A percentile compares a stretch with the other conserved stretches of the same genome.
Conservation (phyloP, 2,888 invertebrate genomes). For the Nemurella pictetii region DNA sequence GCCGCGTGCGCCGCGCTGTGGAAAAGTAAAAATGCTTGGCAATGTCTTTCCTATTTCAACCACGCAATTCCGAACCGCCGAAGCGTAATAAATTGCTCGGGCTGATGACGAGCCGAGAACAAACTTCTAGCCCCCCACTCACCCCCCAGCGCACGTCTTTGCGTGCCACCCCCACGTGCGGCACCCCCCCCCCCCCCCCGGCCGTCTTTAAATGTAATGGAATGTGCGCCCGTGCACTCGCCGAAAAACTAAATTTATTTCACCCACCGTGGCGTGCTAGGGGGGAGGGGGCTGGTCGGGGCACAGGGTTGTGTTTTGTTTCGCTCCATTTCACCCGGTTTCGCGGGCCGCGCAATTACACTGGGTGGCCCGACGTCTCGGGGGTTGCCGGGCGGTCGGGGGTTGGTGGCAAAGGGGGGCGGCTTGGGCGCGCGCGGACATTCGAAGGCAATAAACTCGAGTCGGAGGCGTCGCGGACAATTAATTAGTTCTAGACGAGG, state of each 20-base stretch:
- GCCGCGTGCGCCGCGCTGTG: neutral
- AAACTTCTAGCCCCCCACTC: neutral
- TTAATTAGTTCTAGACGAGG: neutral
- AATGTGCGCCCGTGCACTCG: constrained; percentile 29
- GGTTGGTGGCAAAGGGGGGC: neutral
- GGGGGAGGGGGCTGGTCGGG: neutral
- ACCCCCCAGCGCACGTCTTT: neutral
- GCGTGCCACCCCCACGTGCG: constrained; percentile 4
- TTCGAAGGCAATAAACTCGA: neutral
- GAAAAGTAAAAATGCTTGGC: constrained; percentile 7
- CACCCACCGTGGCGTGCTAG: neutral
- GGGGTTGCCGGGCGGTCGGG: neutral
- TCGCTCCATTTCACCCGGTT: constrained; percentile 9
- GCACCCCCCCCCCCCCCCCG: neutral
- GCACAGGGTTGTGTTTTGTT: neutral
- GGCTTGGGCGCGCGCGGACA: neutral
- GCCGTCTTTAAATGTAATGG: constrained; percentile 30
- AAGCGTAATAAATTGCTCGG: constrained; percentile 26
- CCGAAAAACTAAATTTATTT: constrained; percentile 21
- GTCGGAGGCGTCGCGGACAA: neutral
- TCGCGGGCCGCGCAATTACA: constrained; percentile 9
- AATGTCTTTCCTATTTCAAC: constrained; percentile 12
- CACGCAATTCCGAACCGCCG: constrained; percentile 15
- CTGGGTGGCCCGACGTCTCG: neutral
- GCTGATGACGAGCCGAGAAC: constrained; percentile 29